Base-by-base conservation (phyloP, 2,113 vertebrate genomes). In the Hyperoodon ampullatus region DNA sequence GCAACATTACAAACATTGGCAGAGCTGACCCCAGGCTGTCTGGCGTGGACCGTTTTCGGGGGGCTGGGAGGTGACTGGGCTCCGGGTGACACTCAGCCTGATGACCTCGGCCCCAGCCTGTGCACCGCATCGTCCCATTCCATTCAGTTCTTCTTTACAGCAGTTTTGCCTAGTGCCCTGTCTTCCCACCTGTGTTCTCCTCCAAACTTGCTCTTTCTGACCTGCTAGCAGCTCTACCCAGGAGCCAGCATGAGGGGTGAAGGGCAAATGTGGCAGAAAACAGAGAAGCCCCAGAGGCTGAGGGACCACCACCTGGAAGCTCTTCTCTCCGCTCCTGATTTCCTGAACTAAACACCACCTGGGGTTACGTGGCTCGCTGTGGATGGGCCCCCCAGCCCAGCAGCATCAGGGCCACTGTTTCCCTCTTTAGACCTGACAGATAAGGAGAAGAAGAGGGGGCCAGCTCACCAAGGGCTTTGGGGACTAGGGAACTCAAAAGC, bases 21-120 rank as follows among this genome's bases (percentile, higher is more conserved):
- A 63, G 44, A 90, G 15, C 13, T 14, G 11, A 10, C 1, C 24
- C 53, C 28, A 7, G 35, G 42, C 81, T 24, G 33, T 50, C 89
- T 47, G 28, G 28, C 86, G 11, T 3, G 24, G 42, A 53, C 0
- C 0, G 0, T 66, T 66, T 28, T 68, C 5, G 26, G 35, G 11
- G 19, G 13, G 30, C 42, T 68, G 19, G 61, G 35, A 92, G 39
- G 39, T 10, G 14, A 44, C 42, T 44, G 5, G 19, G 28, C 53
- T 50, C 24, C 21, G 16, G 12, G 3, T 28, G 44, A 33, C 50
- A 88, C 4, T 1, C 66, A 26, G 26, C 68, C 77, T 11, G 10
- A 24, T 10, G 21, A 50, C 61, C 82, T 60, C 4, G 1, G 19
- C 14, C 55, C 42, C 53, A 18, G 35, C 16, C 30, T 26, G 21